Percentiles rank a stretch among this genome's conserved stretches.
Evolutionary conservation across 2,113 vertebrate species (phyloP).

Genomic region (Rattus rattus): DNA sequence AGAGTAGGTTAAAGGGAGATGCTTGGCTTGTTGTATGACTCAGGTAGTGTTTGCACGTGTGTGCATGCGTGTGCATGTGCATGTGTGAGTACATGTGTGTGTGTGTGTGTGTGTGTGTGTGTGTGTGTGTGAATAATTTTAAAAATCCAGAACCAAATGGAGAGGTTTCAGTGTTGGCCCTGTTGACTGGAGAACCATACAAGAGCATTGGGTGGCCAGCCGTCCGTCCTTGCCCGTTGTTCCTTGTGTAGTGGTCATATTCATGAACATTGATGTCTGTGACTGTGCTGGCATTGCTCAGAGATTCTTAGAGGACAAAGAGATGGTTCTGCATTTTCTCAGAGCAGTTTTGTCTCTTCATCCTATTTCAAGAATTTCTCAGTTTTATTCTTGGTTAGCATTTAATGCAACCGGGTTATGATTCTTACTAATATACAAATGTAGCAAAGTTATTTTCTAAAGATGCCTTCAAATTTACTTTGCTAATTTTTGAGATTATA

Average conservation of each 20-base stretch:
- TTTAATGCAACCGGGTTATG: background rate
- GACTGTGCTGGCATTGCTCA: background rate
- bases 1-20: background rate
- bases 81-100: background rate
- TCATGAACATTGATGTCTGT: background rate
- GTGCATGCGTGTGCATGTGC: background rate
- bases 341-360: background rate
- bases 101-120: background rate
- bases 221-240: background rate
- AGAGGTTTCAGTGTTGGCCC: background rate
- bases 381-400: background rate
- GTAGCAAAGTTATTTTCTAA: background rate
- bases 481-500: background rate
- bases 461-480: background rate
- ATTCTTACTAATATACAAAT: background rate
- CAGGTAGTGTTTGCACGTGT: background rate
- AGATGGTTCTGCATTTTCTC: background rate
- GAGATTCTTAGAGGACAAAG: background rate
- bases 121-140: background rate
- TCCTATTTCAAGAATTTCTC: conserved; percentile 11
- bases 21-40: background rate
- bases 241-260: background rate
- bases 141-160: conserved; percentile 1
- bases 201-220: too few relatives aligned
- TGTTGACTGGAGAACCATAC: background rate